These are phyloP conservation scores for Heliconius melpomene DNA, from an alignment of 1,140 invertebrate species.

Conservation along the genomic window DNA sequence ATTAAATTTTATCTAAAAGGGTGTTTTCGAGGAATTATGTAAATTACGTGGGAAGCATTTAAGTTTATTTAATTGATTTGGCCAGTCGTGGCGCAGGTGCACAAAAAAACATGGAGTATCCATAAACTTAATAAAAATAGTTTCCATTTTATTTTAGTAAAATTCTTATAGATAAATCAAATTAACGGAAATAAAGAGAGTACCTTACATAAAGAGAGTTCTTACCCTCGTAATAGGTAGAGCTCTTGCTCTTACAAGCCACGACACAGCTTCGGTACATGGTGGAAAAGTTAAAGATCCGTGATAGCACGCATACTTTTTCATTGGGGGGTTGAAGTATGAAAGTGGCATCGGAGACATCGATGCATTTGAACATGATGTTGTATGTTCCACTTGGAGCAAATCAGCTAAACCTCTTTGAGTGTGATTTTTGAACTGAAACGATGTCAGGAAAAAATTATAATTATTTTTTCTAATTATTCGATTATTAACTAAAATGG, in stretches of 20 bases:
- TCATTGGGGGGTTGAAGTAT: slow-evolving; percentile 56
- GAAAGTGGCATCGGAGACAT: slow-evolving; percentile 41
- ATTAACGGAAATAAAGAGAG: background rate
- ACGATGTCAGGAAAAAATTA: background rate
- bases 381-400: slow-evolving; percentile 19
- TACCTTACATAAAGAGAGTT: background rate
- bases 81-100: too few relatives aligned
- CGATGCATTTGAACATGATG: slow-evolving; percentile 6
- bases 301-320: slow-evolving; percentile 59
- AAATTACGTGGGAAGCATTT: too few relatives aligned
- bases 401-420: slow-evolving; percentile 45
- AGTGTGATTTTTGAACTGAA: slow-evolving; percentile 48
- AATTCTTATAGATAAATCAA: too few relatives aligned
- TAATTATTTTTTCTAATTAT: background rate
- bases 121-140: too few relatives aligned
- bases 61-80: too few relatives aligned
- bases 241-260: slow-evolving; percentile 55
- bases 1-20: background rate
- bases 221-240: slow-evolving; percentile 56
- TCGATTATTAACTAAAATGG: too few relatives aligned
- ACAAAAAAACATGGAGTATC: too few relatives aligned
- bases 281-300: slow-evolving; percentile 63
- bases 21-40: too few relatives aligned
- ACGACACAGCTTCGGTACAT: slow-evolving; percentile 60
- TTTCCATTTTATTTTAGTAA: too few relatives aligned